These are phyloP conservation scores for Probosciger aterrimus DNA, from an alignment of 2,113 vertebrate species.

Conservation along the genomic window DNA sequence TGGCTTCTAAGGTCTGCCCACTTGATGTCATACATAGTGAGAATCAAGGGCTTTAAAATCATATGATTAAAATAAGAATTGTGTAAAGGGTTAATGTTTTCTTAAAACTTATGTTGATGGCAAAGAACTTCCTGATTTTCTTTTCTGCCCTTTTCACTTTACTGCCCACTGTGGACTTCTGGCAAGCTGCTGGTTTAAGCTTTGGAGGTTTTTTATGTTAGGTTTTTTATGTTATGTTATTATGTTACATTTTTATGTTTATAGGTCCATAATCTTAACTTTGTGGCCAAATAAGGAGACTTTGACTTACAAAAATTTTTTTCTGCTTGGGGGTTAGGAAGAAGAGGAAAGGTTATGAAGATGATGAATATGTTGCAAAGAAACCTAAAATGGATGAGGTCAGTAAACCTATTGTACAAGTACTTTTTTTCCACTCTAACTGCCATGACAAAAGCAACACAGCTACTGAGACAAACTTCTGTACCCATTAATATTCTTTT, in stretches of 20 bases:
- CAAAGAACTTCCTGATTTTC: background rate
- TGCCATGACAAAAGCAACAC: background rate
- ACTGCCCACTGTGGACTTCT: background rate
- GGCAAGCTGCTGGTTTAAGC: background rate
- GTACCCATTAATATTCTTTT: background rate
- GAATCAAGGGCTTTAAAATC: background rate
- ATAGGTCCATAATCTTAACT: background rate
- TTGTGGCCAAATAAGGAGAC: background rate
- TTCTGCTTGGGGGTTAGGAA: slow-evolving; percentile 73
- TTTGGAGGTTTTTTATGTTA: background rate
- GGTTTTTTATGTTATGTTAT: too few relatives aligned
- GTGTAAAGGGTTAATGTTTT: background rate
- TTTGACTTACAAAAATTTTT: background rate
- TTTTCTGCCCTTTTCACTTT: background rate
- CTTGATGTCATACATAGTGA: background rate
- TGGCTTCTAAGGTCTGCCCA: background rate
- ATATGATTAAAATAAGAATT: background rate
- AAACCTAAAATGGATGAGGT: slow-evolving; percentile 85
- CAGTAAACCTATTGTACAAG: background rate
- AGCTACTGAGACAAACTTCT: background rate
- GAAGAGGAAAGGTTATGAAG: slow-evolving; percentile 92
- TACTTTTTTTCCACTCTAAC: background rate
- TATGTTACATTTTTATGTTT: background rate
- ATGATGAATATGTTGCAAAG: slow-evolving; percentile 85
- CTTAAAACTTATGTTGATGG: background rate